Evolutionary conservation across 2,888 invertebrate species (phyloP).

Genomic region (Yponomeuta sedellus): DNA sequence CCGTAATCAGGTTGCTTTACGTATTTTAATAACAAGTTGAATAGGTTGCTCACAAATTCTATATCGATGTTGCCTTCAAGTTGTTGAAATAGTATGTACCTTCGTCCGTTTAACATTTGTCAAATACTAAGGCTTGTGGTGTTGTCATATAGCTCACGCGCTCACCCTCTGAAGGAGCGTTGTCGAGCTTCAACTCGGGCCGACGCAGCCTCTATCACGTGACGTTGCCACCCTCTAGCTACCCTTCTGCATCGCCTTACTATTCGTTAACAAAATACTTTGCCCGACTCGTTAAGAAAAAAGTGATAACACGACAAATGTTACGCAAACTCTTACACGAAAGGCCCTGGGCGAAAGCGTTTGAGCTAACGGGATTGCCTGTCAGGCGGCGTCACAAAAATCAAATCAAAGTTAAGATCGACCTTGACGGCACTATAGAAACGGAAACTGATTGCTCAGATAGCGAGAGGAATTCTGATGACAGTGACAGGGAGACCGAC

Average conservation of each 20-base stretch:
- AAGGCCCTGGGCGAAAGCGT: conserved; percentile 68
- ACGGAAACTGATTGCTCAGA: conserved; percentile 63
- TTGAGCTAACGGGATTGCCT: conserved; percentile 63
- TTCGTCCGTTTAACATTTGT: not conserved
- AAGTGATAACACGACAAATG: conserved; percentile 81
- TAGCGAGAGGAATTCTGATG: conserved; percentile 38
- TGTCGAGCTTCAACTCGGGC: conserved; percentile 72
- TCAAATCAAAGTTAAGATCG: conserved; percentile 58
- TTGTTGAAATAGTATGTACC: too few relatives aligned
- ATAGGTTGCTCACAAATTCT: too few relatives aligned
- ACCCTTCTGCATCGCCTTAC: conserved; percentile 86
- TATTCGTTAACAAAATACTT: conserved; percentile 86
- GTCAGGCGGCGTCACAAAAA: conserved; percentile 65
- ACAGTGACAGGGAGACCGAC: conserved; percentile 59
- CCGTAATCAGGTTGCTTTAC: too few relatives aligned
- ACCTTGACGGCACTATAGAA: conserved; percentile 59
- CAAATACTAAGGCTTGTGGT: conserved; percentile 12
- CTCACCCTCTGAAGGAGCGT: conserved; percentile 72
- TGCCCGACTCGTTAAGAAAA: conserved; percentile 83
- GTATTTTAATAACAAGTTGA: too few relatives aligned
- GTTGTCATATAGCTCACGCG: conserved; percentile 61
- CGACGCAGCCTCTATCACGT: conserved; percentile 75
- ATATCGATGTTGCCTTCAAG: too few relatives aligned
- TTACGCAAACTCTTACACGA: conserved; percentile 85
- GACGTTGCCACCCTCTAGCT: conserved; percentile 83